Percentiles rank a stretch among this genome's conserved stretches.
These are phyloP conservation scores for Heliocidaris erythrogramma DNA, from an alignment of 35 echinoderm and acorn worm genomes.

Conservation along the genomic window DNA sequence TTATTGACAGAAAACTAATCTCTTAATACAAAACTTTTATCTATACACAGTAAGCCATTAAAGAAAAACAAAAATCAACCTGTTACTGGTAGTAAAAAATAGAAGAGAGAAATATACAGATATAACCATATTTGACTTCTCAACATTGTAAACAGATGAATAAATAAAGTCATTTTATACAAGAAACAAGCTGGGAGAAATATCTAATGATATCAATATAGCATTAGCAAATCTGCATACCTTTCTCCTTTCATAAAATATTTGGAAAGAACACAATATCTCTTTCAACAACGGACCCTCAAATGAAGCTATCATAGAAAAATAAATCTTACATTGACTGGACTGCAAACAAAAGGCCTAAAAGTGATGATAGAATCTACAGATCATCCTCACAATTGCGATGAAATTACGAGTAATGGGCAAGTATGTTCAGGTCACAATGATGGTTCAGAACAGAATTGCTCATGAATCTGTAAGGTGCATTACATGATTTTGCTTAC, in stretches of 20 bases:
- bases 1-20: too few relatives aligned
- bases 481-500: background rate
- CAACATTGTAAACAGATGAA: background rate
- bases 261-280: background rate
- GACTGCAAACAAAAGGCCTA: background rate
- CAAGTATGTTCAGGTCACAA: background rate
- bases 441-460: background rate
- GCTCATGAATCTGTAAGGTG: background rate
- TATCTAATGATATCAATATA: background rate
- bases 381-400: background rate
- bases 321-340: background rate
- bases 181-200: background rate
- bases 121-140: background rate
- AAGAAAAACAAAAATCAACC: background rate
- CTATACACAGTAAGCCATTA: too few relatives aligned
- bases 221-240: background rate
- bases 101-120: background rate
- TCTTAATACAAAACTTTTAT: too few relatives aligned
- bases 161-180: background rate
- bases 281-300: background rate
- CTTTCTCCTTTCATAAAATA: background rate
- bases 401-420: background rate
- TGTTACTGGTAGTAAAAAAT: background rate
- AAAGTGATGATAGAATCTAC: background rate
- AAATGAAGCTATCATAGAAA: background rate